Conservation (phyloP, 2,888 invertebrate species). For the Liodrosophila aerea region DNA sequence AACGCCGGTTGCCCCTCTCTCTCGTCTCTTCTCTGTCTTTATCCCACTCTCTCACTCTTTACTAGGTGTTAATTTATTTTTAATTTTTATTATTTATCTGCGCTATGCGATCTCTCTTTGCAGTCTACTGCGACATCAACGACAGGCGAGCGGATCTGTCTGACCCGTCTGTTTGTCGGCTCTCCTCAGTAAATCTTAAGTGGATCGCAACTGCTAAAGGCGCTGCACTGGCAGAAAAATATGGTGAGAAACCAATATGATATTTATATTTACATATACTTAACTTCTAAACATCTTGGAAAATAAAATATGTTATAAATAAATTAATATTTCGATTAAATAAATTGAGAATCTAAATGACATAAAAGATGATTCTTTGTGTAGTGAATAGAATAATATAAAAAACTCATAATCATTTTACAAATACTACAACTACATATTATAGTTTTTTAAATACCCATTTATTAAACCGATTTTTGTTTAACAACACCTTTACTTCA, state of each 20-base stretch:
- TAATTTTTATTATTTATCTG: constrained; percentile 80
- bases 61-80: constrained; percentile 81
- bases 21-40: constrained; percentile 38
- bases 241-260: constrained; percentile 1
- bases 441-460: too few relatives aligned
- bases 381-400: too few relatives aligned
- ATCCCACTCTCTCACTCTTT: constrained; percentile 48
- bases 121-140: constrained; percentile 25
- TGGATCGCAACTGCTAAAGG: constrained; percentile 31
- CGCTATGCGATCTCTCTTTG: constrained; percentile 56
- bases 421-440: too few relatives aligned
- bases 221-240: constrained; percentile 1
- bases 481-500: too few relatives aligned
- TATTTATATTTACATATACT: background rate
- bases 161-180: background rate
- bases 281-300: too few relatives aligned
- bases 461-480: too few relatives aligned
- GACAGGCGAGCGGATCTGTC: background rate
- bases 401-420: too few relatives aligned
- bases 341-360: too few relatives aligned
- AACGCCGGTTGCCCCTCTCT: constrained; percentile 39
- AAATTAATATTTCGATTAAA: too few relatives aligned
- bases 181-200: constrained; percentile 33
- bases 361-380: too few relatives aligned
- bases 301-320: too few relatives aligned